phyloP scores from a whole-genome alignment of 2,797 vertebrate species.

The Melopsittacus undulatus region DNA sequence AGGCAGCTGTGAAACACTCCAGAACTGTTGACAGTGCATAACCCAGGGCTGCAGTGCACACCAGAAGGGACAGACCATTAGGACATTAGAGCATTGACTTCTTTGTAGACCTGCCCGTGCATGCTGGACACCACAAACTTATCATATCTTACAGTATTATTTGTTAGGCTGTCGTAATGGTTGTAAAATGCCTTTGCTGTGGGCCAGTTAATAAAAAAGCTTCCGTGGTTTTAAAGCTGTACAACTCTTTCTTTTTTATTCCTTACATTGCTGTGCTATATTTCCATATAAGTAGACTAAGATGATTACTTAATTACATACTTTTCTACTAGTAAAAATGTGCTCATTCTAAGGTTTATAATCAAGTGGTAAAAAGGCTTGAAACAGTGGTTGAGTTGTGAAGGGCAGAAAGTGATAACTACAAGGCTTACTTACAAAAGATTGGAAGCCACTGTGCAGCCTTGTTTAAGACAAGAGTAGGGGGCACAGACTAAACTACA shows the following conservation, averaged over 20 bases:
- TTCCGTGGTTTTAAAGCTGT: background rate
- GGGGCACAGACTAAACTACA: background rate
- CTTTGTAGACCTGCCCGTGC: background rate
- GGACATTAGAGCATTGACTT: background rate
- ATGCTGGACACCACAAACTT: background rate
- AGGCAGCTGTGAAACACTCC: background rate
- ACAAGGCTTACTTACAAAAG: background rate
- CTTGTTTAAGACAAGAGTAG: background rate
- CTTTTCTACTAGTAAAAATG: background rate
- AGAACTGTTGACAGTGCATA: background rate
- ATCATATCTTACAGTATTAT: rapidly evolving
- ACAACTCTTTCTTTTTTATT: background rate
- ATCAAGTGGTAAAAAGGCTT: background rate
- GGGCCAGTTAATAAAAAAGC: background rate
- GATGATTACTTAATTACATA: background rate
- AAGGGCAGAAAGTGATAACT: background rate
- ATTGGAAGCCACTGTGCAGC: background rate
- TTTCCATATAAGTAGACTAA: background rate
- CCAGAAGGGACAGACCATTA: background rate
- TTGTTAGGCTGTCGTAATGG: background rate
- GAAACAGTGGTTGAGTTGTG: background rate
- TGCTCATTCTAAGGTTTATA: background rate
- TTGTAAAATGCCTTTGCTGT: no score
- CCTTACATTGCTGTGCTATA: no score
- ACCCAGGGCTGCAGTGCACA: background rate